Base-by-base conservation (phyloP, 2,797 vertebrate species). In the Hippocampus kuda region DNA sequence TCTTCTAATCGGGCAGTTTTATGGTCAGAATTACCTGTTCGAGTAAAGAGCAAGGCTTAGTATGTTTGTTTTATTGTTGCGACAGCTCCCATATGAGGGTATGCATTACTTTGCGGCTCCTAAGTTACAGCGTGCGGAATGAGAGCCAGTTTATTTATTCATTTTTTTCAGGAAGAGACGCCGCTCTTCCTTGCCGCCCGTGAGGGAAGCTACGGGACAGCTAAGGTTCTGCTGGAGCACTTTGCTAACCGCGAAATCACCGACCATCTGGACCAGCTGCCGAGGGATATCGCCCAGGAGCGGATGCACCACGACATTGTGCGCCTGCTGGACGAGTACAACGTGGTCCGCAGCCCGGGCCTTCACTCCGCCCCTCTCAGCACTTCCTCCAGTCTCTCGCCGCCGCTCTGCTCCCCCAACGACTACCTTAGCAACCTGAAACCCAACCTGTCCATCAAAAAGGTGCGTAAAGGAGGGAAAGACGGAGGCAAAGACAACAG, bases 301-400 rank as follows among this genome's bases (percentile, higher is more conserved):
- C 94, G 97, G 60, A 95, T 97, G 95, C 97, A 99, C 85, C 96
- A 99, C 0, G 96, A 99, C 84, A 99, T 99, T 0, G 95, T 99
- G 5, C 90, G 91, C 42, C 92, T 99, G 67, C 90, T 99, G 84
- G 96, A 98, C 0, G 97, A 99, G 79, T 93, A 96, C 87, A 98
- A 97, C 70, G 87, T 98, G 67, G 95, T 94, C 62, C 87, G 94
- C 78, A 99, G 96, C 86, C 97, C 97, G 0, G 92, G 92, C 0
- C 87, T 98, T 81, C 94, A 95, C 69, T 91, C 80, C 0, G 83
- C 90, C 0, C 76, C 90, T 0, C 75, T 95, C 69, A 93, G 89
- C 65, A 59, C 82, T 71, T 84, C 82, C 72, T 83, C 92, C 0
- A 94, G 92, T 15, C 91, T 99, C 72, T 98, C 97, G 0, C 94